A percentile compares a stretch with the other conserved stretches of the same genome.
These are phyloP conservation scores for Heterodera schachtii DNA, from an alignment of 1,140 invertebrate species.

Conservation along the genomic window DNA sequence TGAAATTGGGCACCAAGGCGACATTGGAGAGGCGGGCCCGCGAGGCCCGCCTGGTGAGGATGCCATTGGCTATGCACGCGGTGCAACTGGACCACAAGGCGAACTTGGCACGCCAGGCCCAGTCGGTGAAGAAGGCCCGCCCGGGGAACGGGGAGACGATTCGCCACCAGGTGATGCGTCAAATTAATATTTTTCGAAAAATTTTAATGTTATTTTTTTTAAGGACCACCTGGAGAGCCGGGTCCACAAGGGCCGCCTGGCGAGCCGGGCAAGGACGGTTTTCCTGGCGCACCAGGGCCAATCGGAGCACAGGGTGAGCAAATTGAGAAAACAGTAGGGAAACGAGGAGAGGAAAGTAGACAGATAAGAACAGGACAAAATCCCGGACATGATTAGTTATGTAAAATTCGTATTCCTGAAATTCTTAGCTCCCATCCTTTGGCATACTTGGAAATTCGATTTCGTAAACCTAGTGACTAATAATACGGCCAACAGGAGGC, in stretches of 20 bases:
- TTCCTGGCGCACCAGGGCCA: constrained; percentile 25
- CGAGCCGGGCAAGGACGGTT: constrained; percentile 38
- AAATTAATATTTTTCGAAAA: neutral
- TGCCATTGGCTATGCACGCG: constrained; percentile 37
- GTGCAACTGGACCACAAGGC: constrained; percentile 47
- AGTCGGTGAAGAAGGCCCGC: constrained; percentile 45
- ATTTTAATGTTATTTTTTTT: neutral
- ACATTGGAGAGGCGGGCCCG: constrained; percentile 26
- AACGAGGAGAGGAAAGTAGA: no score
- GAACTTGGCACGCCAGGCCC: constrained; percentile 36
- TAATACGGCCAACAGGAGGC: no score
- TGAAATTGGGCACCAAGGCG: constrained; percentile 33
- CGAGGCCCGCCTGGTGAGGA: constrained; percentile 40
- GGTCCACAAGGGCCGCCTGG: constrained; percentile 42
- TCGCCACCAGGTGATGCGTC: constrained; percentile 30
- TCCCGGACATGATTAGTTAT: no score
- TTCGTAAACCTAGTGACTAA: no score
- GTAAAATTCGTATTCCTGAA: no score
- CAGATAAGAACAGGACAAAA: no score
- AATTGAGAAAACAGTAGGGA: neutral
- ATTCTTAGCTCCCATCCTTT: no score
- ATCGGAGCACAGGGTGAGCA: constrained; percentile 28
- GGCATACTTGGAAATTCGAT: no score
- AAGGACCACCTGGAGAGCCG: constrained; percentile 38
- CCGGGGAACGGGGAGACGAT: constrained; percentile 48